Conservation (phyloP, 30 jellyfish, hydroid and myxozoan genomes). For the Cassiopea andromeda region DNA sequence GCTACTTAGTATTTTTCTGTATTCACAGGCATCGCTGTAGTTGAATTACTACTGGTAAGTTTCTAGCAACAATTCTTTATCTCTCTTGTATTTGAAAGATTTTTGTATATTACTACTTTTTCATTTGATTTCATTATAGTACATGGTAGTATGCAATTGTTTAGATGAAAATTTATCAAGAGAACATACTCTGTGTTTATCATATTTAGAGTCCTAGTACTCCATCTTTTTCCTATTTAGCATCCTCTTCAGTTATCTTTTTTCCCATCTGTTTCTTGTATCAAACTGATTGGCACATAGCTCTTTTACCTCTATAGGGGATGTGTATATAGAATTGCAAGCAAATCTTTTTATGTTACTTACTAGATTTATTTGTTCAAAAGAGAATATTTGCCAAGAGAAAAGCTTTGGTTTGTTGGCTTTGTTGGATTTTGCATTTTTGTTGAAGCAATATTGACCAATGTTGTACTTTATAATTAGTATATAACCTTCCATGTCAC, state of each 20-base stretch:
- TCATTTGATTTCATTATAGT: background rate
- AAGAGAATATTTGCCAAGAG: constrained; percentile 59
- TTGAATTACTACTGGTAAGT: constrained; percentile 60
- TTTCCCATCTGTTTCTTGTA: no score
- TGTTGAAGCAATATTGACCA: constrained; percentile 64
- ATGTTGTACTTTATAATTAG: constrained; percentile 43
- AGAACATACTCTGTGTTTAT: no score
- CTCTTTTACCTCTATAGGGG: no score
- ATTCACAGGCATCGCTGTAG: constrained; percentile 56
- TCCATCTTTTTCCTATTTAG: no score
- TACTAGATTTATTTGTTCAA: constrained; percentile 46
- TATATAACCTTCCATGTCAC: no score
- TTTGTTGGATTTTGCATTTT: constrained; percentile 72
- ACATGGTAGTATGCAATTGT: background rate
- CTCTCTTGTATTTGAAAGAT: background rate
- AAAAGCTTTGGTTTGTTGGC: constrained; percentile 67
- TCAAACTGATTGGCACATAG: no score
- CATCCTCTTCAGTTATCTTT: no score
- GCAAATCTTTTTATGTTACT: background rate
- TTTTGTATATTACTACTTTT: background rate
- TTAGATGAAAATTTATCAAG: no score
- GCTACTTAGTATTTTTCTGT: background rate
- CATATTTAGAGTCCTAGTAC: no score
- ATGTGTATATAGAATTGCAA: no score
- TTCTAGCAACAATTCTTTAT: background rate